Evolutionary conservation across 1,140 invertebrate genomes (phyloP).

Genomic region (Ectropis grisescens): DNA sequence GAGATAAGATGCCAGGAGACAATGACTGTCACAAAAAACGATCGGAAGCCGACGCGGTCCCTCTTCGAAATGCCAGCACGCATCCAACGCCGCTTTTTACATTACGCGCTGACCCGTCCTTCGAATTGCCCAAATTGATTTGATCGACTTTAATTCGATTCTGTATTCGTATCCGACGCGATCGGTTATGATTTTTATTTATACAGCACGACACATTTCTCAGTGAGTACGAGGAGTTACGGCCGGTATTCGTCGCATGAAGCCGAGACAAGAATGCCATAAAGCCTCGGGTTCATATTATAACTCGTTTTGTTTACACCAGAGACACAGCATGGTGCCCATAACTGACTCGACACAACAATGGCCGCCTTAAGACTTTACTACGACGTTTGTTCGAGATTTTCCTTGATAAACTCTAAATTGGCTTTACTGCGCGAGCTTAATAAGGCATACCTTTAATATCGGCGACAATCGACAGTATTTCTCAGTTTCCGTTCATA

Average conservation of each 20-base stretch:
- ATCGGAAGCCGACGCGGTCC: constrained; percentile 15
- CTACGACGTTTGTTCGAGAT: constrained; percentile 26
- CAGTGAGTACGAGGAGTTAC: too few species aligned
- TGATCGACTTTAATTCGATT: too few species aligned
- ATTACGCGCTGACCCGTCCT: too few species aligned
- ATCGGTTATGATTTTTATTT: too few species aligned
- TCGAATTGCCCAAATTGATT: constrained; percentile 10
- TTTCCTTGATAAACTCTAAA: constrained; percentile 40
- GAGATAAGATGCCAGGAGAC: constrained; percentile 28
- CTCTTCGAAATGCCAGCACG: constrained; percentile 39
- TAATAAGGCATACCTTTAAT: constrained; percentile 27
- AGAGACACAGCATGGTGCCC: constrained; percentile 7
- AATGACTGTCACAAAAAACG: constrained; percentile 40
- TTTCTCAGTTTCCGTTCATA: constrained; percentile 6
- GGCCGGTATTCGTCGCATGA: constrained; percentile 8
- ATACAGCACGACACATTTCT: too few species aligned
- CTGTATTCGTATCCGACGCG: too few species aligned
- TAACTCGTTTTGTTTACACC: constrained; percentile 28
- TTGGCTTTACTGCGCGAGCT: constrained; percentile 22
- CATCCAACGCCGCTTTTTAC: constrained; percentile 22
- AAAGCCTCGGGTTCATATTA: constrained; percentile 27
- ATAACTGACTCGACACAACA: constrained; percentile 37
- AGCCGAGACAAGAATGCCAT: constrained; percentile 30
- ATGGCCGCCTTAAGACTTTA: constrained; percentile 22
- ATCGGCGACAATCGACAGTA: constrained; percentile 20